Percentiles rank a stretch among this genome's conserved stretches.
Evolutionary conservation across 2,888 invertebrate species (phyloP).

Genomic region (Lutraria lutraria): DNA sequence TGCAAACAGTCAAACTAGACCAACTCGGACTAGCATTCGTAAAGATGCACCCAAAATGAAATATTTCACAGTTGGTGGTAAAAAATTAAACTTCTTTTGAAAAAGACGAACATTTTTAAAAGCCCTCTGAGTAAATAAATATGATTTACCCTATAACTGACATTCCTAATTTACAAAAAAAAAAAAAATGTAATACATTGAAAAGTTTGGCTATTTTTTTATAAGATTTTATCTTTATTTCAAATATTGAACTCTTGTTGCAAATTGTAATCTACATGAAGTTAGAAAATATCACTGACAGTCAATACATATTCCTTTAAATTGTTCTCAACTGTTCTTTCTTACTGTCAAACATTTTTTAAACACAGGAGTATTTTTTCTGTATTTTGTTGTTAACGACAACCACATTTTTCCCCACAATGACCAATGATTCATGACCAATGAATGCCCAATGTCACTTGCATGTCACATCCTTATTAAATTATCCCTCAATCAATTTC

Average conservation of each 20-base stretch:
- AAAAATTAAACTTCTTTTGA: neutral
- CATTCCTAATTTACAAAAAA: constrained; percentile 6
- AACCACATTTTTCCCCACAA: constrained; percentile 17
- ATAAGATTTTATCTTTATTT: too few species aligned
- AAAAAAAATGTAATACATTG: neutral
- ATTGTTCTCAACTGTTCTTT: neutral
- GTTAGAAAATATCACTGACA: too few species aligned
- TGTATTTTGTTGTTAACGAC: neutral
- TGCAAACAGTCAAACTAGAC: neutral
- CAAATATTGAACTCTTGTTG: too few species aligned
- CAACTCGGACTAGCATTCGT: neutral
- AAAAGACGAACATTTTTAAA: neutral
- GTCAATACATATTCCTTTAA: neutral
- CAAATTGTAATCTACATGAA: too few species aligned
- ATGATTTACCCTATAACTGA: neutral
- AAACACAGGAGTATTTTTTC: neutral
- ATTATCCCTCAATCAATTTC: constrained; percentile 44
- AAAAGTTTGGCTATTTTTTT: too few species aligned
- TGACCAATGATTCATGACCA: constrained; percentile 33
- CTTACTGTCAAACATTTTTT: neutral
- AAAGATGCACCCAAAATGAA: constrained; percentile 13
- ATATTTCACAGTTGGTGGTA: constrained; percentile 10
- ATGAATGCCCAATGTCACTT: constrained; percentile 43
- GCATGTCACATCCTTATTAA: constrained; percentile 50
- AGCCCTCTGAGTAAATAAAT: neutral